These are phyloP conservation scores for Dorcus hopei DNA, from an alignment of 2,888 invertebrate genomes.

Conservation along the genomic window DNA sequence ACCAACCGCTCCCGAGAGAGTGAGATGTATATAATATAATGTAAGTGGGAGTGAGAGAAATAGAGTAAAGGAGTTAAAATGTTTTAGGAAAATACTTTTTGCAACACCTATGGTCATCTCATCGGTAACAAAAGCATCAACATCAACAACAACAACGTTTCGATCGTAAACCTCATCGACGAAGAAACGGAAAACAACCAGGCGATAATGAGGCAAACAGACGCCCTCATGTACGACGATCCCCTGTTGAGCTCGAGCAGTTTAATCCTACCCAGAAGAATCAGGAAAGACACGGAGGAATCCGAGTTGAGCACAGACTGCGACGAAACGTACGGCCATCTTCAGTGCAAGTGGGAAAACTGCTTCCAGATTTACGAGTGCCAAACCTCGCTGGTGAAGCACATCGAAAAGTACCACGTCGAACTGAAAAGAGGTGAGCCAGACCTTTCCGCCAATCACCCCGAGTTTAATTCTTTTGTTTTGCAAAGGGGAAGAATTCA, in stretches of 20 bases:
- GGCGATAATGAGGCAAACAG: constrained; percentile 48
- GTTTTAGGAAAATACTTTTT: not conserved
- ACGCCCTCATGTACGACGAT: constrained; percentile 45
- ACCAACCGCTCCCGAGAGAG: too few relatives aligned
- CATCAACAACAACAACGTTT: constrained; percentile 32
- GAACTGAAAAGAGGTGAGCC: constrained; percentile 69
- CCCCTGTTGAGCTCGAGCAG: constrained; percentile 37
- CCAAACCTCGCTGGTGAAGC: constrained; percentile 76
- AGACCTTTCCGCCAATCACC: not conserved
- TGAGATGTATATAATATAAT: too few relatives aligned
- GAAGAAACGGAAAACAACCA: constrained; percentile 40
- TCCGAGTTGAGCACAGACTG: constrained; percentile 8
- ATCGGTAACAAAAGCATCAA: constrained; percentile 34
- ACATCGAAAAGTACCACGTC: constrained; percentile 84
- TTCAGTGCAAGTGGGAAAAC: constrained; percentile 79
- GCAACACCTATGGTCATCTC: constrained; percentile 38
- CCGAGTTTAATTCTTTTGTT: not conserved
- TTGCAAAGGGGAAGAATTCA: constrained; percentile 74
- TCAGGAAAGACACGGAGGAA: constrained; percentile 12
- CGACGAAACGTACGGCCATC: constrained; percentile 30
- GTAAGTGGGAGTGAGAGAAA: too few relatives aligned
- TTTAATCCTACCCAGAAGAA: constrained; percentile 21
- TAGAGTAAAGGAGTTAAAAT: too few relatives aligned
- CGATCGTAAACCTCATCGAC: constrained; percentile 8
- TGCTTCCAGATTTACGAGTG: constrained; percentile 78